A percentile compares a stretch with the other conserved stretches of the same genome.
Evolutionary conservation across 1,140 invertebrate species (phyloP).

Genomic region (Dreissena rostriformis): DNA sequence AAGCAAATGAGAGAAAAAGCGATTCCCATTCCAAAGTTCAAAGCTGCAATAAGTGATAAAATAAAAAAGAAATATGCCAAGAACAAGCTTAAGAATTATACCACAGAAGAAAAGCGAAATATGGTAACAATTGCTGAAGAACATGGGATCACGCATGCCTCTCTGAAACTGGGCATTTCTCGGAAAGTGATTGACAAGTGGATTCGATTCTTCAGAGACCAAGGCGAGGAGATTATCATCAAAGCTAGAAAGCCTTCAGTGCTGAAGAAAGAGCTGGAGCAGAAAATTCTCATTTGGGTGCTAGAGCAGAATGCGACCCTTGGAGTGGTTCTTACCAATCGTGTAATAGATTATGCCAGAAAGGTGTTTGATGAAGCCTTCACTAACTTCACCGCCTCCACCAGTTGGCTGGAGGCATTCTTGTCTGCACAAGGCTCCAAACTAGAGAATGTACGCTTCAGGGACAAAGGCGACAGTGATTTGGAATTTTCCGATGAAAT

Average conservation of each 20-base stretch:
- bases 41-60: slow-evolving; percentile 45
- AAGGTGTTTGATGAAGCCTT: slow-evolving; percentile 48
- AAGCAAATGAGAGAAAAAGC: slow-evolving; percentile 42
- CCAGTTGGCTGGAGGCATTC: slow-evolving; percentile 32
- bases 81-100: slow-evolving; percentile 27
- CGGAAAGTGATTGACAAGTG: slow-evolving; percentile 49
- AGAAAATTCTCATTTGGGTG: slow-evolving; percentile 42
- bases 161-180: slow-evolving; percentile 41
- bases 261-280: slow-evolving; percentile 47
- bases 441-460: slow-evolving; percentile 46
- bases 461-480: slow-evolving; percentile 23
- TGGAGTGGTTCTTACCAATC: slow-evolving; percentile 41
- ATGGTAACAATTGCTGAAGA: slow-evolving; percentile 34
- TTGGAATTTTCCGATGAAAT: slow-evolving; percentile 47
- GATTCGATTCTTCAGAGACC: slow-evolving; percentile 44
- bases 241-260: slow-evolving; percentile 36
- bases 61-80: slow-evolving; percentile 56
- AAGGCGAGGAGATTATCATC: slow-evolving; percentile 48
- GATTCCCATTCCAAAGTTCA: slow-evolving; percentile 54
- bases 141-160: slow-evolving; percentile 51
- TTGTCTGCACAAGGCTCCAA: slow-evolving; percentile 24
- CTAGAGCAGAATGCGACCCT: slow-evolving; percentile 43
- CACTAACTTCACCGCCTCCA: slow-evolving; percentile 41
- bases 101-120: slow-evolving; percentile 50
- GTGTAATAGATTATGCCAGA: slow-evolving; percentile 34